A percentile compares a stretch with the other conserved stretches of the same genome.
Evolutionary conservation across 2,797 vertebrate genomes (phyloP).

Genomic region (Mus minutoides): DNA sequence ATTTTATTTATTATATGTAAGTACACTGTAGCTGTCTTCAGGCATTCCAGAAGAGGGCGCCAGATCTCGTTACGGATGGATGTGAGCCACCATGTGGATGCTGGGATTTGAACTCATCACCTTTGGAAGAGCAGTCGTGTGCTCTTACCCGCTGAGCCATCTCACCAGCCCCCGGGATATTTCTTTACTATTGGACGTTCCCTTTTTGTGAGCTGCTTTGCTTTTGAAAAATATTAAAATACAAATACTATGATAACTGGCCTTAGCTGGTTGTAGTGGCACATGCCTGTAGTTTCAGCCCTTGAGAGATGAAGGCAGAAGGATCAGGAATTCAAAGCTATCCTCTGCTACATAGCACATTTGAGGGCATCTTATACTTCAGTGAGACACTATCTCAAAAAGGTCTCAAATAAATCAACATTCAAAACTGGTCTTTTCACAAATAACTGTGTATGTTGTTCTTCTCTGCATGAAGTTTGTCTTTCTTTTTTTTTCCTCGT

Average conservation of each 20-base stretch:
- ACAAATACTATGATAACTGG: background rate
- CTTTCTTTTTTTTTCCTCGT: no score
- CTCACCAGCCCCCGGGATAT: no score
- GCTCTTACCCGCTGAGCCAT: no score
- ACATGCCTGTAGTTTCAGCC: background rate
- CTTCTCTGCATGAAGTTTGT: background rate
- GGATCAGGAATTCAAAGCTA: background rate
- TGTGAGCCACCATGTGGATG: no score
- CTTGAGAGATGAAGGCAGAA: background rate
- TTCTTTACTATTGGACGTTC: background rate
- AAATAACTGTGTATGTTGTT: background rate
- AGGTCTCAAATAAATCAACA: background rate
- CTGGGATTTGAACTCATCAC: no score
- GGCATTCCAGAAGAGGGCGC: no score
- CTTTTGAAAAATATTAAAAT: slow-evolving; percentile 35
- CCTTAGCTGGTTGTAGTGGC: background rate
- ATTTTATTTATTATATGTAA: no score
- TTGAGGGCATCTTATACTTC: background rate
- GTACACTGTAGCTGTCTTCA: no score
- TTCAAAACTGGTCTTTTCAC: background rate
- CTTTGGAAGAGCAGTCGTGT: no score
- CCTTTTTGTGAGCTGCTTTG: background rate
- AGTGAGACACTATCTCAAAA: background rate
- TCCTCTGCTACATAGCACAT: background rate
- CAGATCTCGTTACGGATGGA: no score